Evolutionary conservation across 2,888 invertebrate species (phyloP).

Genomic region (Perithous albicinctus): DNA sequence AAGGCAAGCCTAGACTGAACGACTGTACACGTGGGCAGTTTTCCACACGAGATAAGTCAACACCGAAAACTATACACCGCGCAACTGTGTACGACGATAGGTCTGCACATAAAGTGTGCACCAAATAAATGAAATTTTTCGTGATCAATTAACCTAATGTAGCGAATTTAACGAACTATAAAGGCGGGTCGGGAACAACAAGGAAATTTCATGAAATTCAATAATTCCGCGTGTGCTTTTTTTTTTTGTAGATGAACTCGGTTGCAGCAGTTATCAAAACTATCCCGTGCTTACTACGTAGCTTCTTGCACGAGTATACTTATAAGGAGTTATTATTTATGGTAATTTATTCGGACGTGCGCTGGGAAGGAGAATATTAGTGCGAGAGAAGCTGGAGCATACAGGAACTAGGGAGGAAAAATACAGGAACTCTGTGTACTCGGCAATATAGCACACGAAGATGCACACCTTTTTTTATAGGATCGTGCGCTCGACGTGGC

Average conservation of each 20-base stretch:
- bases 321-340: conserved; percentile 68
- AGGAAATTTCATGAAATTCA: too few species aligned
- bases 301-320: conserved; percentile 51
- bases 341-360: conserved; percentile 66
- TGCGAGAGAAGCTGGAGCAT: conserved; percentile 20
- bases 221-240: too few species aligned
- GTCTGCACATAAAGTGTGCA: too few species aligned
- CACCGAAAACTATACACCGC: too few species aligned
- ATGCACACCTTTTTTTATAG: conserved; percentile 57
- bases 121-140: too few species aligned
- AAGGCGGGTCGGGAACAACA: too few species aligned
- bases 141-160: too few species aligned
- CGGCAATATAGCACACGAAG: conserved; percentile 24
- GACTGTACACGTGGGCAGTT: background rate
- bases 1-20: too few species aligned
- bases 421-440: conserved; percentile 14
- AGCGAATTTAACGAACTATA: too few species aligned
- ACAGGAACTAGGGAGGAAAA: conserved; percentile 35
- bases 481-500: conserved; percentile 64
- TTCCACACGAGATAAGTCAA: too few species aligned
- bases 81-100: too few species aligned
- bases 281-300: conserved; percentile 12
- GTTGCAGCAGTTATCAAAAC: background rate
- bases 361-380: conserved; percentile 52
- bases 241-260: too few species aligned